Percentiles rank a stretch among this genome's conserved stretches.
These are phyloP conservation scores for Zele albiditarsus DNA, from an alignment of 2,888 invertebrate genomes.

Conservation along the genomic window DNA sequence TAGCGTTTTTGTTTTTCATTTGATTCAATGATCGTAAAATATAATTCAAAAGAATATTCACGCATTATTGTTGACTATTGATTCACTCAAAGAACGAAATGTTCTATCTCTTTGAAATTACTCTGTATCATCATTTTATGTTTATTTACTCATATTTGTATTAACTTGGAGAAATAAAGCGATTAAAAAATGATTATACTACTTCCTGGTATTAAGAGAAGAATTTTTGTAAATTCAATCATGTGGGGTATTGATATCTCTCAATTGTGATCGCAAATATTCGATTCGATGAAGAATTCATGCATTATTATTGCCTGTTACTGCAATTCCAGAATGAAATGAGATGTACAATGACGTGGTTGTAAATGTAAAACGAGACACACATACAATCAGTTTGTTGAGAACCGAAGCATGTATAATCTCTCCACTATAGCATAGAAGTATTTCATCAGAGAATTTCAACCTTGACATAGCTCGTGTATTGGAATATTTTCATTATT, in stretches of 20 bases:
- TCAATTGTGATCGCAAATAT: neutral
- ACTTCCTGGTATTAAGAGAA: too few species aligned
- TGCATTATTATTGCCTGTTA: neutral
- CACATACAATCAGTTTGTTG: slow-evolving; percentile 37
- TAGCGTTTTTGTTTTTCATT: too few species aligned
- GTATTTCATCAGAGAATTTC: slow-evolving; percentile 38
- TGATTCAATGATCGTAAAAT: neutral
- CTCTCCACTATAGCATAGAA: slow-evolving; percentile 19
- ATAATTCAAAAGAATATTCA: neutral
- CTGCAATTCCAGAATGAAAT: neutral
- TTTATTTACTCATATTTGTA: too few species aligned
- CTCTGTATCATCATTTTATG: too few species aligned
- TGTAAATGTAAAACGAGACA: neutral
- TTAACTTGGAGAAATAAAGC: too few species aligned
- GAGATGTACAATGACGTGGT: neutral
- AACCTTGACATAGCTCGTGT: slow-evolving; percentile 52
- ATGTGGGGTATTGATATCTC: too few species aligned
- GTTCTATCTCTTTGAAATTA: too few species aligned
- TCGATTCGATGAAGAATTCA: neutral
- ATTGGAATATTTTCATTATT: slow-evolving; percentile 64
- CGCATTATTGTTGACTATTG: neutral
- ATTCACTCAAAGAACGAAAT: too few species aligned
- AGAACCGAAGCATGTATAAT: slow-evolving; percentile 47
- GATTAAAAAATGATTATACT: too few species aligned
- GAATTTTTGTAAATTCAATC: too few species aligned